Conservation (phyloP, 2,113 vertebrate genomes). For the Carlito syrichta region DNA sequence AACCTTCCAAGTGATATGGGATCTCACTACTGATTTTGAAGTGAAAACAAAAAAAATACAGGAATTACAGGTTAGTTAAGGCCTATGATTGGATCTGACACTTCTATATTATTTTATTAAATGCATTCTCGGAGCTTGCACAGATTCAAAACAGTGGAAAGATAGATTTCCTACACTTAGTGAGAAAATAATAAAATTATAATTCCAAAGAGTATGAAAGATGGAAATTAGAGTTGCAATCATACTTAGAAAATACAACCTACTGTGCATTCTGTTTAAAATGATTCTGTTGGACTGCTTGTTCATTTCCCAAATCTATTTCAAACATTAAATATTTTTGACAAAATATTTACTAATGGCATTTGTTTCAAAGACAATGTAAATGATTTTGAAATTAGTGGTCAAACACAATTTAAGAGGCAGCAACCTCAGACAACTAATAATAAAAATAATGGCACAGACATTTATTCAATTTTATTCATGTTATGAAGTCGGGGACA, state of each 20-base stretch:
- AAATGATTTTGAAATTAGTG: neutral
- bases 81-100: neutral
- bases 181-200: neutral
- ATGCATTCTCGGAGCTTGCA: neutral
- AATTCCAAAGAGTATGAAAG: neutral
- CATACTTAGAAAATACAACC: neutral
- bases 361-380: neutral
- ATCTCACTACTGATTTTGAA: neutral
- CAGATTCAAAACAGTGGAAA: neutral
- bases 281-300: neutral
- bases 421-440: neutral
- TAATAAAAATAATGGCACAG: neutral
- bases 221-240: rapidly evolving
- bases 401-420: neutral
- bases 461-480: neutral
- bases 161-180: neutral
- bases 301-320: neutral
- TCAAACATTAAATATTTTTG: neutral
- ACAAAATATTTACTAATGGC: neutral
- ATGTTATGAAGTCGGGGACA: neutral
- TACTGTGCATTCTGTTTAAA: neutral
- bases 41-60: neutral
- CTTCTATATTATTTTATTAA: neutral
- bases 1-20: neutral
- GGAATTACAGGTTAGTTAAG: neutral